Evolutionary conservation across 2,113 vertebrate genomes (phyloP), one percentile per base, ranked within the genome.

Genomic region (Vicugna pacos): DNA sequence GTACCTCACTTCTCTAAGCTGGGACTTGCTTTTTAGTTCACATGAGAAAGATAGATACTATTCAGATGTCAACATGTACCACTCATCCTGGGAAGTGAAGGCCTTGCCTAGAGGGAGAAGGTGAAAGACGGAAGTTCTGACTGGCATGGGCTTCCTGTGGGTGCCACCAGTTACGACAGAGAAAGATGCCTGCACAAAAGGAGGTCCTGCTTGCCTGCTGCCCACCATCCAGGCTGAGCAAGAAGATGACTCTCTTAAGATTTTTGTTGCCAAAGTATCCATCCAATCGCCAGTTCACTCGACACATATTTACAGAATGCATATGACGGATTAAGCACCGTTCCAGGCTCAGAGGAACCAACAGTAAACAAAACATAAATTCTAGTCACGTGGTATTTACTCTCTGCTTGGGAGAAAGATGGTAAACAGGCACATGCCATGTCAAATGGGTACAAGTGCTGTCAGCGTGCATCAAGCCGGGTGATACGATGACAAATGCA

Each of bases 21-120:
- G 54, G 22, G 75, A 88, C 83, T 95, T 80, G 60, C 64, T 26
- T 73, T 67, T 81, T 50, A 96, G 48, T 93, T 97, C 91, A 89
- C 86, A 35, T 83, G 93, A 35, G 65, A 87, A 77, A 77, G 17
- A 24, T 38, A 85, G 26, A 8, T 62, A 56, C 5, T 56, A 5
- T 76, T 84, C 19, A 62, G 3, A 48, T 79, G 70, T 80, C 22
- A 82, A 70, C 3, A 46, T 60, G 16, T 1, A 32, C 3, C 80
- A 24, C 28, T 93, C 28, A 84, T 73, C 16, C 17, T 88, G 22
- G n/a, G 65, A 83, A 69, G n/a, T 50, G 42, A 88, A 67, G 6
- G 8, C 35, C 22, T 73, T 77, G 13, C 24, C 50, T 73, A 62
- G 26, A 90, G 16, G 6, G 72, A 67, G n/a, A 11, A 65, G 54